These are phyloP conservation scores for Naja naja DNA, from an alignment of 2,113 vertebrate genomes.

Conservation along the genomic window DNA sequence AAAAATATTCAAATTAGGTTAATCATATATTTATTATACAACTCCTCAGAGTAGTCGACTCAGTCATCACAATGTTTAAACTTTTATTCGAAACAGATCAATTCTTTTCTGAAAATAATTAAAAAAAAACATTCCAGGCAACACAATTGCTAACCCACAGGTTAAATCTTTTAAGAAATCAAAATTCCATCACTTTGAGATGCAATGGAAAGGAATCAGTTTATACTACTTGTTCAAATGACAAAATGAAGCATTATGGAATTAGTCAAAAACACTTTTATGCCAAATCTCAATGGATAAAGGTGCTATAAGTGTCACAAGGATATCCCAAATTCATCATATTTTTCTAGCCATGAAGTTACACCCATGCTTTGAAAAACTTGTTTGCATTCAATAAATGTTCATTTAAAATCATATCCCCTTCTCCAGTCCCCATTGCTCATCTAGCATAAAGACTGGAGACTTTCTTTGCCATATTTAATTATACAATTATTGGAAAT, in stretches of 20 bases:
- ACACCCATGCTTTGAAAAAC: background rate
- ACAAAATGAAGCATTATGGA: background rate
- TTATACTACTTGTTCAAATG: background rate
- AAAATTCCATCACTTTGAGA: background rate
- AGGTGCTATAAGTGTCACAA: background rate
- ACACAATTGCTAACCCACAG: background rate
- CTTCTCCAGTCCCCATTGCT: background rate
- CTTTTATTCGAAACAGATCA: background rate
- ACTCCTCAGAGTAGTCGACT: background rate
- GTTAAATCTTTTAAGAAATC: background rate
- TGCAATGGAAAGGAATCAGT: background rate
- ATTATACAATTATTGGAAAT: background rate
- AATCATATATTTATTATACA: background rate
- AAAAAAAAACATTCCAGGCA: constrained; percentile 72
- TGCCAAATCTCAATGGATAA: background rate
- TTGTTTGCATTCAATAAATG: background rate
- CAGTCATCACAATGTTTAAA: constrained; percentile 2
- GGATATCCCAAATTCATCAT: background rate
- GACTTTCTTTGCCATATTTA: background rate
- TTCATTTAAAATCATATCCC: background rate
- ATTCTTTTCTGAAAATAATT: background rate
- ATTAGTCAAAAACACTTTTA: background rate
- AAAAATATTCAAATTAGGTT: background rate
- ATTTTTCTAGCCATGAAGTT: background rate
- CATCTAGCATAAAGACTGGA: background rate